Base-by-base conservation (phyloP, 92 coral and sea anemone genomes). In the Palythoa grandiflora region DNA sequence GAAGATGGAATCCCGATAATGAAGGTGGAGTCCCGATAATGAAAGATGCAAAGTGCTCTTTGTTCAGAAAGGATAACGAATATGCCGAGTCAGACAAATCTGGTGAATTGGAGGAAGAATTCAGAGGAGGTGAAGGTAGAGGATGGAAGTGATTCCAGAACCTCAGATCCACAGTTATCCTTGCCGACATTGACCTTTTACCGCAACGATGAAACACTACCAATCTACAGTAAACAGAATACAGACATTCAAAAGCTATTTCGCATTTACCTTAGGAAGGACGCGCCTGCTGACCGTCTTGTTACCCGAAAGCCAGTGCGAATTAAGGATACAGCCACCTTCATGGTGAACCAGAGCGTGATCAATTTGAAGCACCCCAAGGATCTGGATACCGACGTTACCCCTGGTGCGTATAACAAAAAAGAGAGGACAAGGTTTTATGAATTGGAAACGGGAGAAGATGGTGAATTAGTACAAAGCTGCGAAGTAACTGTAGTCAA, bases 351-450 rank as follows among this genome's bases (percentile, higher is more conserved):
- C 53, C 84, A 84, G 59, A 88, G 37, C 60, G 44, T 71, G 54
- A 84, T 75, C 37, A 73, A 54, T 37, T 38, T 88, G 48, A 88
- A 88, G 75, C 83, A 88, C 68, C 91, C 91, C 36, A 48, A 80
- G 37, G 91, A 88, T 73, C 52, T 88, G 5, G 88, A 88, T 19
- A 47, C 47, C 15, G 74, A 0, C 65, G 65, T 83, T 50, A 89
- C 84, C 19, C 92, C 92, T 59, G 92, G 89, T 21, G 61, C 78
- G 28, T 84, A 84, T 55, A 72, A 17, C 44, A 84, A 89, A 73
- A 71, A 70, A 38, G 89, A 89, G 17, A 39, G 76, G 19, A 88
- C 80, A 17, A 66, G 89, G 39, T 89, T 89, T 59, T 89, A 89
- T 61, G 63, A 89, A 68, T 89, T 80, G 54, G 61, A 57, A 9